phyloP scores from a whole-genome alignment of 2,797 vertebrate species.

The Poliocrania exsul region DNA sequence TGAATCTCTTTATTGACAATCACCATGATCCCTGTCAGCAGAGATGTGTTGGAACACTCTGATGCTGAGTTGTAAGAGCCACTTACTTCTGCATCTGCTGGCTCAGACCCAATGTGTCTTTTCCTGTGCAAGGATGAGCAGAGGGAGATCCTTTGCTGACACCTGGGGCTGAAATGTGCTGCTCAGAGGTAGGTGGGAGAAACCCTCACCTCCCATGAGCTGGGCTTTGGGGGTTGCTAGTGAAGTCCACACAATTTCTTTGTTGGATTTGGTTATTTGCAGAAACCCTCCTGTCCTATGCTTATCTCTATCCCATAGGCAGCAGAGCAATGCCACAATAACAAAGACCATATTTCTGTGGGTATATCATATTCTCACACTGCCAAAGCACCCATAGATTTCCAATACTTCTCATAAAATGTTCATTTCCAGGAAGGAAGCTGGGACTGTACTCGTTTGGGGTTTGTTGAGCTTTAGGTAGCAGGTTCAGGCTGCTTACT shows the following conservation, averaged over 20 bases:
- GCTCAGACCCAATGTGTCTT: accelerated
- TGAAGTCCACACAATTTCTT: background rate
- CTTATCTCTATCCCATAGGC: accelerated
- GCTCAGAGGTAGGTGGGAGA: background rate
- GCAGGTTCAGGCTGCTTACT: background rate
- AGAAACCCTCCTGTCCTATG: background rate
- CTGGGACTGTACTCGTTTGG: accelerated
- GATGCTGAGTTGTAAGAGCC: background rate
- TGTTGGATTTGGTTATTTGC: background rate
- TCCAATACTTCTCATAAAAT: background rate
- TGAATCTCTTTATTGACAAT: background rate
- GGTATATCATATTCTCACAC: background rate
- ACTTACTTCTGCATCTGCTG: background rate
- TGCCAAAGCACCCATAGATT: background rate
- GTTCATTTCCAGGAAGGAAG: background rate
- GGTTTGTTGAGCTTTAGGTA: background rate
- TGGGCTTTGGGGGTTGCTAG: background rate
- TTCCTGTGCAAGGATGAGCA: background rate
- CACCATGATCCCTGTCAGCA: background rate
- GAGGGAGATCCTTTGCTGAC: background rate
- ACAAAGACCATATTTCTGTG: background rate
- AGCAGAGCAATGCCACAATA: background rate
- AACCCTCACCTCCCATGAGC: background rate
- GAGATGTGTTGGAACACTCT: background rate
- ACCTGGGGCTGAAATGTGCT: background rate